Percentiles rank a stretch among this genome's conserved stretches.
Conservation (phyloP, 2,888 invertebrate genomes). For the Ptilodon capucinus region DNA sequence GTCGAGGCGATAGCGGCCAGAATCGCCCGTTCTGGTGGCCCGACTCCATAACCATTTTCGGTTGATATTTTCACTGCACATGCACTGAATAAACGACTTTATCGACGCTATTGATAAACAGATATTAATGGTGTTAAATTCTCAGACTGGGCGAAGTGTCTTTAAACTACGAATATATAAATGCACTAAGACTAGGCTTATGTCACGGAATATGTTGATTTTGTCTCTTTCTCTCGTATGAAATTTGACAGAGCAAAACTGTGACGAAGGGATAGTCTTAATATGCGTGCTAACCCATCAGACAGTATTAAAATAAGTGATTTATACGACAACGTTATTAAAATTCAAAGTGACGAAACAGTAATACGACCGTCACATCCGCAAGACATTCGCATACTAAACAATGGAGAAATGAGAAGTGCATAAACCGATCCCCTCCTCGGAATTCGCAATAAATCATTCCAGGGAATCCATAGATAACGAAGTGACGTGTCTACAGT, state of each 20-base stretch:
- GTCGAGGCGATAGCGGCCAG: constrained; percentile 74
- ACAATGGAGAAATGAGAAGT: constrained; percentile 47
- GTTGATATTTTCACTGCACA: constrained; percentile 38
- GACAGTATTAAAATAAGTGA: not conserved
- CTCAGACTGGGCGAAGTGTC: not conserved
- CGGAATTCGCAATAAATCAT: constrained; percentile 40
- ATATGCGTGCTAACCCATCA: too few species aligned
- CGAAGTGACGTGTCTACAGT: constrained; percentile 34
- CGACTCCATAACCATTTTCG: constrained; percentile 77
- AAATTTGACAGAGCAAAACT: too few species aligned
- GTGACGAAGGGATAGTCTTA: too few species aligned
- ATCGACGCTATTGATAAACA: constrained; percentile 44
- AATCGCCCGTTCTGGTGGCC: constrained; percentile 67
- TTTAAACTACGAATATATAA: too few species aligned
- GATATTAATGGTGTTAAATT: not conserved
- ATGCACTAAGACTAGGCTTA: too few species aligned
- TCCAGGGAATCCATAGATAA: constrained; percentile 50
- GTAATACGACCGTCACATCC: constrained; percentile 46
- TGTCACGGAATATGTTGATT: too few species aligned
- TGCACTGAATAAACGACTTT: constrained; percentile 48
- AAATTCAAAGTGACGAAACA: constrained; percentile 10
- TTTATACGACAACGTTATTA: constrained; percentile 1
- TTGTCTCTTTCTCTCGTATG: too few species aligned
- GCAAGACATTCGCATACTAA: constrained; percentile 48
- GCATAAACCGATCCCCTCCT: constrained; percentile 36